Percentiles rank a stretch among this genome's conserved stretches.
Conservation (phyloP, 2,888 invertebrate genomes). For the Eulithis testata region DNA sequence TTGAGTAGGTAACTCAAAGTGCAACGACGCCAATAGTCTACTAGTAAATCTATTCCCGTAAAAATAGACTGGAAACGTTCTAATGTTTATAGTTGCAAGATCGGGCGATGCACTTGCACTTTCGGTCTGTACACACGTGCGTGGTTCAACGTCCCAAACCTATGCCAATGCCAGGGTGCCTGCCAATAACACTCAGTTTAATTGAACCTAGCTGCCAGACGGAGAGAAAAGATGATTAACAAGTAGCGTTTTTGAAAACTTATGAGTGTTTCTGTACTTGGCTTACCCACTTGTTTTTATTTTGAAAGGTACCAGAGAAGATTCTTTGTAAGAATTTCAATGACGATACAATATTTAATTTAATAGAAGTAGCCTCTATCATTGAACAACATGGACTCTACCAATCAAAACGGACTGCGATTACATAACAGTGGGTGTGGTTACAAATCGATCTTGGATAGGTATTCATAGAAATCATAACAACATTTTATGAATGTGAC, state of each 20-base stretch:
- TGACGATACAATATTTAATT: neutral
- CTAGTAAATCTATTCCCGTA: conserved; percentile 1
- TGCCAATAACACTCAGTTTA: conserved; percentile 56
- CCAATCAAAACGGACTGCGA: conserved; percentile 5
- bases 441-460: conserved; percentile 25
- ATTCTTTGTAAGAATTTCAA: neutral
- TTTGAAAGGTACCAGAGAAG: neutral
- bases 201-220: conserved; percentile 28
- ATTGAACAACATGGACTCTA: neutral
- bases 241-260: conserved; percentile 4
- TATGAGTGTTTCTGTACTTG: neutral
- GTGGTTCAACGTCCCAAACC: conserved; percentile 69
- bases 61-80: conserved; percentile 10
- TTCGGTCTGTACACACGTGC: conserved; percentile 57
- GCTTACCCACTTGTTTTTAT: neutral
- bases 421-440: conserved; percentile 13
- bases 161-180: conserved; percentile 74
- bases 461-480: conserved; percentile 22
- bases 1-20: neutral
- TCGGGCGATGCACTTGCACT: conserved; percentile 64
- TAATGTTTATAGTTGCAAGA: conserved; percentile 24
- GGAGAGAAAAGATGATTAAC: conserved; percentile 9
- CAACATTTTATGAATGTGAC: conserved; percentile 20
- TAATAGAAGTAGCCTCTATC: neutral
- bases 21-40: neutral